These are phyloP conservation scores for Protomyctophum bolini DNA, from an alignment of 2,113 vertebrate species.

Conservation along the genomic window DNA sequence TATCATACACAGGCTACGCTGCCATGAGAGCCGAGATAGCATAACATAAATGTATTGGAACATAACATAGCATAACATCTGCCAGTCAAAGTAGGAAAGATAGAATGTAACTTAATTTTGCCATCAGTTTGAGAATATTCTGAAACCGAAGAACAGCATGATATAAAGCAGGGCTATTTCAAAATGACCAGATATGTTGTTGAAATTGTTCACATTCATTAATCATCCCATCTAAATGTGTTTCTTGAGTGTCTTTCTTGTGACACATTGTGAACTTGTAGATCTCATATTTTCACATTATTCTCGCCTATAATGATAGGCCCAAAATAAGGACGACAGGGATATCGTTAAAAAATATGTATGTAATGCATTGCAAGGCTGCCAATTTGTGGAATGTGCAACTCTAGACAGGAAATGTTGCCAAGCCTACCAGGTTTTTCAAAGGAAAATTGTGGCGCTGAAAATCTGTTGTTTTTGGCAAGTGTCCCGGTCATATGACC, in stretches of 20 bases:
- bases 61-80: not conserved
- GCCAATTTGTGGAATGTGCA: slow-evolving; percentile 2
- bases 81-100: not conserved
- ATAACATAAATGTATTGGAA: no score
- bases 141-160: not conserved
- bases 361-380: no score
- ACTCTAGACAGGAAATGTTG: slow-evolving; percentile 23
- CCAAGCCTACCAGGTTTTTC: slow-evolving; percentile 31
- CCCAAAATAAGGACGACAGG: not conserved
- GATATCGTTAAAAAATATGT: not conserved
- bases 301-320: no score
- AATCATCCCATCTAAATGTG: no score
- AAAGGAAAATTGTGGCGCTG: not conserved
- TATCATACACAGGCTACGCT: not conserved
- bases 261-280: no score
- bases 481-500: no score
- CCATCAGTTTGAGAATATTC: not conserved
- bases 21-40: not conserved
- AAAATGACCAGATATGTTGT: not conserved
- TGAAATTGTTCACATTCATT: no score
- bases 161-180: not conserved
- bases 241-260: no score
- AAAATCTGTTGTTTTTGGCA: no score
- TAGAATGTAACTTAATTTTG: not conserved
- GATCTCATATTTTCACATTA: no score